These are phyloP conservation scores for Mythimna pallens DNA, from an alignment of 2,888 invertebrate genomes.

Conservation along the genomic window DNA sequence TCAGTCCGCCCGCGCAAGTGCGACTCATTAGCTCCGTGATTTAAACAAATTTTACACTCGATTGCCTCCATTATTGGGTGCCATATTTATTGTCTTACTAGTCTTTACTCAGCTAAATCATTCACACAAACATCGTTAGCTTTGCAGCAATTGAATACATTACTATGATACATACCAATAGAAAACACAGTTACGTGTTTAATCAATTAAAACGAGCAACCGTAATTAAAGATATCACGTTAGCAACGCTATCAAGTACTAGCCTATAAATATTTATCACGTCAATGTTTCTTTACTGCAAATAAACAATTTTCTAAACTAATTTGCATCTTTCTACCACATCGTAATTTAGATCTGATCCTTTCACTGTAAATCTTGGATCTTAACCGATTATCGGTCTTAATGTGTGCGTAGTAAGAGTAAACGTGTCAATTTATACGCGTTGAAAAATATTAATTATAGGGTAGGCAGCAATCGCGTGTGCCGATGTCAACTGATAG, in stretches of 20 bases:
- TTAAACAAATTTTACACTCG: constrained; percentile 61
- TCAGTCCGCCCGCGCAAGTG: constrained; percentile 37
- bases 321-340: constrained; percentile 73
- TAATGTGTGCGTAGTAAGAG: constrained; percentile 50
- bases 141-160: constrained; percentile 12
- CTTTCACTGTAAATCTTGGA: constrained; percentile 56
- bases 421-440: constrained; percentile 46
- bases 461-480: constrained; percentile 64
- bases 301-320: constrained; percentile 68
- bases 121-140: constrained; percentile 32
- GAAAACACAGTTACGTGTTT: constrained; percentile 36
- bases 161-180: constrained; percentile 8
- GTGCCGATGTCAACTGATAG: constrained; percentile 68
- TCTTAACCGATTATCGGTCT: constrained; percentile 45
- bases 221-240: constrained; percentile 52
- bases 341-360: constrained; percentile 61
- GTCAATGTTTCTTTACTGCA: constrained; percentile 50
- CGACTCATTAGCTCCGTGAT: constrained; percentile 60
- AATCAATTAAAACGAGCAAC: constrained; percentile 37
- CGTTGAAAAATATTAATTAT: constrained; percentile 64
- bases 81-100: constrained; percentile 35
- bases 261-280: constrained; percentile 54
- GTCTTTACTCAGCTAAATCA: constrained; percentile 24
- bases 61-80: constrained; percentile 54
- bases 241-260: constrained; percentile 53